These are phyloP conservation scores for Calypte anna DNA, from an alignment of 2,113 vertebrate species.

Conservation along the genomic window DNA sequence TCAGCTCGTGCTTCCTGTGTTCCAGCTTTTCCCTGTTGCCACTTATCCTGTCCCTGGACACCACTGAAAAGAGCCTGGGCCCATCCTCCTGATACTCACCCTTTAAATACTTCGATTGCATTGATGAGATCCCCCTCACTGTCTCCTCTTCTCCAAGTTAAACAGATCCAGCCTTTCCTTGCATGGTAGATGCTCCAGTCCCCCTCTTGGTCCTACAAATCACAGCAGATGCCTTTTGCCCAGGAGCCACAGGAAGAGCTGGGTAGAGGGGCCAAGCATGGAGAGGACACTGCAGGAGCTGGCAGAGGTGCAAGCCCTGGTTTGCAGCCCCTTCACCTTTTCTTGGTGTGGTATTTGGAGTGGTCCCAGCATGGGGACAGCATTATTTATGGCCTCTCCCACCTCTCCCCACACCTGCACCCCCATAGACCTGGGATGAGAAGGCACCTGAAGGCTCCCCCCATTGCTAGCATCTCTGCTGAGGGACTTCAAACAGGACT, in stretches of 20 bases:
- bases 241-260: not conserved
- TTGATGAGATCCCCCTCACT: too few species aligned
- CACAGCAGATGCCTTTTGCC: not conserved
- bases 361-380: not conserved
- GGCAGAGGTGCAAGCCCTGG: not conserved
- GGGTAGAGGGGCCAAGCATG: accelerated
- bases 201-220: not conserved
- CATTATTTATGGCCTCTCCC: accelerated
- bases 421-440: not conserved
- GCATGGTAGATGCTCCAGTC: not conserved
- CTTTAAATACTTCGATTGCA: too few species aligned
- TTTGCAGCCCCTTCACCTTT: not conserved
- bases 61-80: too few species aligned
- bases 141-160: too few species aligned
- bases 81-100: too few species aligned
- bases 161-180: too few species aligned
- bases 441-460: not conserved
- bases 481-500: not conserved
- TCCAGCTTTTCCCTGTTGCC: too few species aligned
- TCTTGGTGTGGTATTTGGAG: not conserved
- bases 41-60: too few species aligned
- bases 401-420: not conserved
- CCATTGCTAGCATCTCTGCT: not conserved
- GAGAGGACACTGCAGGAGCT: not conserved
- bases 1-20: too few species aligned